These are phyloP conservation scores for Colossoma macropomum DNA, from an alignment of 2,113 vertebrate genomes.

Conservation along the genomic window DNA sequence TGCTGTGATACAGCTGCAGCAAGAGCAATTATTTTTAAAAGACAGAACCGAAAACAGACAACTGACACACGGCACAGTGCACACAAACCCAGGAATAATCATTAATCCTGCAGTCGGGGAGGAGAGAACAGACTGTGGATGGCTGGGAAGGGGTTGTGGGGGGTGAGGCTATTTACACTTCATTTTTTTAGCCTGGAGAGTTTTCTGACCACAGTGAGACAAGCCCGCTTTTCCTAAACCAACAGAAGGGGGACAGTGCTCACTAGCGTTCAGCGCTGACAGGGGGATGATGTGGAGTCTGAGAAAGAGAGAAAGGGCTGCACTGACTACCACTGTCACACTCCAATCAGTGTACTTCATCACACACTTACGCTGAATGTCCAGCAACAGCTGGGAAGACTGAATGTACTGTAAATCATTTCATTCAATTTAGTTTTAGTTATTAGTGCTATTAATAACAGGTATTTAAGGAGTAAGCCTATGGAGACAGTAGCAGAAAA, in stretches of 20 bases:
- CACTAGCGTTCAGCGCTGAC: constrained; percentile 69
- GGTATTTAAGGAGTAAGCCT: too few species aligned
- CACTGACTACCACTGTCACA: constrained; percentile 28
- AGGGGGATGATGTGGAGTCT: constrained; percentile 59
- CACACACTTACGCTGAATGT: neutral
- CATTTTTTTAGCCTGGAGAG: constrained; percentile 65
- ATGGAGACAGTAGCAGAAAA: too few species aligned
- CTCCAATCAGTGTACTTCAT: too few species aligned
- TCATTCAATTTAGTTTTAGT: too few species aligned
- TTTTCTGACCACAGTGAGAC: constrained; percentile 76
- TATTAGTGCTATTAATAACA: too few species aligned
- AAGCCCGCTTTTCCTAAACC: constrained; percentile 73
- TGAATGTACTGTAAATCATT: too few species aligned
- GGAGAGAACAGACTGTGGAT: constrained; percentile 47
- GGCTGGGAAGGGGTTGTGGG: constrained; percentile 29
- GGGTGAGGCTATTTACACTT: constrained; percentile 64
- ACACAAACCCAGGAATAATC: constrained; percentile 63
- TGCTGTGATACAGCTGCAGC: constrained; percentile 70
- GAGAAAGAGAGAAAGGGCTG: constrained; percentile 17
- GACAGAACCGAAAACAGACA: constrained; percentile 76
- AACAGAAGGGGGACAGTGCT: constrained; percentile 69
- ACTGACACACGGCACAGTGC: constrained; percentile 61
- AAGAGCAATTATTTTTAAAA: constrained; percentile 83
- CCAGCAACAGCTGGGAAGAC: neutral
- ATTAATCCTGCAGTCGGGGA: constrained; percentile 67